Conservation (phyloP, 2,113 vertebrate species). For the Bos taurus region ARS-UCD2.0 NC_037329.1:24210001-24210500, state of each 20-base stretch:
- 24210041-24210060: not conserved
- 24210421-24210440: slow-evolving; percentile 54
- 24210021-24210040: not conserved
- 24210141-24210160: not conserved
- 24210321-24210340: slow-evolving; percentile 53
- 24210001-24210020: not conserved
- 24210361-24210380: slow-evolving; percentile 4
- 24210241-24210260: not conserved
- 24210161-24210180: not conserved
- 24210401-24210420: not conserved
- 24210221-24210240: not conserved
- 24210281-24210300: not conserved
- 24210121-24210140: not conserved
- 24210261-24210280: not conserved
- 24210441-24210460: not conserved
- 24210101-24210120: not conserved
- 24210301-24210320: slow-evolving; percentile 1
- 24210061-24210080: not conserved
- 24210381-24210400: slow-evolving; percentile 44
- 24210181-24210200: not conserved
- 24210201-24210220: not conserved
- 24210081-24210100: not conserved
- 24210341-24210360: not conserved
- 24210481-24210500: not conserved
- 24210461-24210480: not conserved